Percentiles rank a stretch among this genome's conserved stretches.
phyloP scores from a whole-genome alignment of 2,888 invertebrate species.

The Muschampia staudingeri region DNA sequence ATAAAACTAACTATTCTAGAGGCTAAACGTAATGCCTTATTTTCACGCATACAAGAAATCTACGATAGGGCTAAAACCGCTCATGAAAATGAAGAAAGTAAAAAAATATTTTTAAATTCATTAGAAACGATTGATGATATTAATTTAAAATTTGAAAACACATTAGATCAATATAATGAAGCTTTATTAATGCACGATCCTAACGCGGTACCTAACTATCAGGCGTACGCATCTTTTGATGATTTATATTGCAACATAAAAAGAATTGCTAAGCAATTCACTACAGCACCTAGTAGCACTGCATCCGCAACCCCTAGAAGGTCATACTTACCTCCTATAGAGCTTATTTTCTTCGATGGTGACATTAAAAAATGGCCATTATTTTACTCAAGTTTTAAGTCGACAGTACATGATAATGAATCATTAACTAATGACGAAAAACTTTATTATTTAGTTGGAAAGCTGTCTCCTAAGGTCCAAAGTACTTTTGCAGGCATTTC shows the following conservation, averaged over 20 bases:
- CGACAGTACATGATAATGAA: not conserved
- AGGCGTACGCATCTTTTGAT: not conserved
- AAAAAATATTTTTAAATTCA: not conserved
- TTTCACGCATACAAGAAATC: not conserved
- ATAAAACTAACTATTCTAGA: not conserved
- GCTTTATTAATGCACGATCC: not conserved
- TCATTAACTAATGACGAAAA: conserved; percentile 6
- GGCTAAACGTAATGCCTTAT: not conserved
- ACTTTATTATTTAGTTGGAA: conserved; percentile 3
- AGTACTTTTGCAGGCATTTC: not conserved
- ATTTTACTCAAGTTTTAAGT: not conserved
- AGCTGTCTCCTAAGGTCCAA: conserved; percentile 2
- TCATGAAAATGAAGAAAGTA: conserved; percentile 7
- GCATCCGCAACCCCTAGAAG: not conserved
- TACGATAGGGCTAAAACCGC: not conserved
- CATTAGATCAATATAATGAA: not conserved
- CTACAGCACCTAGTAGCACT: not conserved
- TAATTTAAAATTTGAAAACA: not conserved
- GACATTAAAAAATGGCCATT: conserved; percentile 8
- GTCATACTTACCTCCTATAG: not conserved
- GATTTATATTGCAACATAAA: not conserved
- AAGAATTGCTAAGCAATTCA: not conserved
- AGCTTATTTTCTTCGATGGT: not conserved
- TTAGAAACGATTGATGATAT: conserved; percentile 3
- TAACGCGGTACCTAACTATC: not conserved